These are phyloP conservation scores for Phrynocephalus versicolor DNA, from an alignment of 2,113 vertebrate genomes.

Conservation along the genomic window DNA sequence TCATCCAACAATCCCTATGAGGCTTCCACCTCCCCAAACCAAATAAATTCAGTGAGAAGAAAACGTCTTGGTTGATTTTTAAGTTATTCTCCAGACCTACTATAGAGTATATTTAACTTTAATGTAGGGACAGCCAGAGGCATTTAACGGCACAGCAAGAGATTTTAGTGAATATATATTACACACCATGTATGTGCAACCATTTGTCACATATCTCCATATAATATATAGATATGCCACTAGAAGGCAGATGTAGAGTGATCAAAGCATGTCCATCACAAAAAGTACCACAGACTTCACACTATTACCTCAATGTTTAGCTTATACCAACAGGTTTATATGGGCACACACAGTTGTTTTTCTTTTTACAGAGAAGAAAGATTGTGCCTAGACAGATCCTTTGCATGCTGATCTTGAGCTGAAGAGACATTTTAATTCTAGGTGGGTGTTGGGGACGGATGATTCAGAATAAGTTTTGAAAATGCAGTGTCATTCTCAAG, in stretches of 20 bases:
- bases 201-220: slow-evolving; percentile 58
- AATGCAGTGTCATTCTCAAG: too few species aligned
- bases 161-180: slow-evolving; percentile 68
- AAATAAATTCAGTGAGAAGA: slow-evolving; percentile 64
- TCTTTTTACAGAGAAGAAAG: slow-evolving; percentile 44
- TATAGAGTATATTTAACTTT: slow-evolving; percentile 72
- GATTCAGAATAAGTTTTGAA: background rate
- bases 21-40: slow-evolving; percentile 58
- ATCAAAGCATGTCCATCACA: slow-evolving; percentile 62
- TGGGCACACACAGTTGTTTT: background rate
- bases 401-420: background rate
- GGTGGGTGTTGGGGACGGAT: background rate
- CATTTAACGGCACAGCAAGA: slow-evolving; percentile 73
- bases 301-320: slow-evolving; percentile 32
- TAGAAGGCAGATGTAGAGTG: slow-evolving; percentile 30
- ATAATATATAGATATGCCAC: slow-evolving; percentile 61
- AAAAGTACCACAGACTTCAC: slow-evolving; percentile 43
- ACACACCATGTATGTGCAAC: slow-evolving; percentile 59
- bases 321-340: slow-evolving; percentile 60
- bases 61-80: slow-evolving; percentile 72
- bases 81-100: slow-evolving; percentile 70
- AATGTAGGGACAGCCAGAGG: slow-evolving; percentile 72
- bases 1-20: slow-evolving; percentile 57
- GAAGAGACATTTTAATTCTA: background rate
- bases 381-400: slow-evolving; percentile 10